Percentiles rank a stretch among this genome's conserved stretches.
Conservation (phyloP, 1,140 invertebrate species). For the Halesus radiatus region DNA sequence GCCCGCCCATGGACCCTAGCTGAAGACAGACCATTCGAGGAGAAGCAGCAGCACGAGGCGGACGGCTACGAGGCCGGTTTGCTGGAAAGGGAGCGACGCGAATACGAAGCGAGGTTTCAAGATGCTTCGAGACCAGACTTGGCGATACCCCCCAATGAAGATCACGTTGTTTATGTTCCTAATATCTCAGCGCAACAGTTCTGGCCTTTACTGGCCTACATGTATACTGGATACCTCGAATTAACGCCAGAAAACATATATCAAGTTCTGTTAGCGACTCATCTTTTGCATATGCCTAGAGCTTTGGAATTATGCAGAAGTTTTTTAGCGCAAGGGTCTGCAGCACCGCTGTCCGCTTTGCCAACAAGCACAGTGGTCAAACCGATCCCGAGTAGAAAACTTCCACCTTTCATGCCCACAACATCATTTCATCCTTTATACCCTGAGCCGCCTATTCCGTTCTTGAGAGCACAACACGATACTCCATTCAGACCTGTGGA, state of each 20-base stretch:
- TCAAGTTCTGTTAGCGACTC: conserved; percentile 79
- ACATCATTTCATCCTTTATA: conserved; percentile 53
- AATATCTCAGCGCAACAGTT: conserved; percentile 79
- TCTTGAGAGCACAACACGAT: conserved; percentile 60
- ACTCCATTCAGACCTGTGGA: conserved; percentile 28
- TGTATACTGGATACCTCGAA: conserved; percentile 83
- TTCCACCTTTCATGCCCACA: conserved; percentile 48
- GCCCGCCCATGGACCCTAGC: neutral
- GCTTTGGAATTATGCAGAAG: conserved; percentile 77
- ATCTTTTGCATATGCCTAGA: conserved; percentile 82
- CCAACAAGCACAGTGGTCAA: conserved; percentile 60
- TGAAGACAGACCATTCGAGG: neutral
- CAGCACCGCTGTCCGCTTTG: conserved; percentile 61
- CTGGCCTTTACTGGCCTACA: conserved; percentile 79
- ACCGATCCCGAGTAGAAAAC: conserved; percentile 61
- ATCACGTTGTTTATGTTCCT: conserved; percentile 68
- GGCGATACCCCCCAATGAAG: conserved; percentile 43
- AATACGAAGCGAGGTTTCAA: neutral
- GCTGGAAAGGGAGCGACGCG: conserved; percentile 58
- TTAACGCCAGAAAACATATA: conserved; percentile 81
- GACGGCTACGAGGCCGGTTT: conserved; percentile 6
- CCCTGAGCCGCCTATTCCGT: conserved; percentile 59
- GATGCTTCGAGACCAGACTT: too few species aligned
- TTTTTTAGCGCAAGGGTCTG: conserved; percentile 36
- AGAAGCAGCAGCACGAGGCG: neutral